Percentiles rank a stretch among this genome's conserved stretches.
Conservation (phyloP, 1,140 invertebrate species). For the Oryctes rhinoceros region DNA sequence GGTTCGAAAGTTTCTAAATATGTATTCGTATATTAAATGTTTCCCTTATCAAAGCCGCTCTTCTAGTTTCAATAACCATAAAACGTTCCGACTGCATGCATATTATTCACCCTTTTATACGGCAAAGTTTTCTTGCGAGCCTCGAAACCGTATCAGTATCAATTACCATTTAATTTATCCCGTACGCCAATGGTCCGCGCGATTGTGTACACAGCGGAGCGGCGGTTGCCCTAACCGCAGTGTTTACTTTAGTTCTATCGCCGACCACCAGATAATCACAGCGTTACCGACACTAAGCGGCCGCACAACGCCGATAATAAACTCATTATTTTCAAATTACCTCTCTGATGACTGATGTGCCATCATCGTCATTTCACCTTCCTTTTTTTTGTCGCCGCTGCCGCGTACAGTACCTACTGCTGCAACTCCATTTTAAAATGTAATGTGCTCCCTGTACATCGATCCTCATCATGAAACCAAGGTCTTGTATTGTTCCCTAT, state of each 20-base stretch:
- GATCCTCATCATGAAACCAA: background rate
- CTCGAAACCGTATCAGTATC: conserved; percentile 30
- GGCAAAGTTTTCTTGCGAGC: conserved; percentile 6
- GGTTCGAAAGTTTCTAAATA: too few species aligned
- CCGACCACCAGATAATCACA: conserved; percentile 50
- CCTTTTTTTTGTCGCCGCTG: background rate
- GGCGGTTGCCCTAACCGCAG: conserved; percentile 36
- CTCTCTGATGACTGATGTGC: conserved; percentile 40
- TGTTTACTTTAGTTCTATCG: conserved; percentile 51
- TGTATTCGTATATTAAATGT: too few species aligned
- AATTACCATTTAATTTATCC: conserved; percentile 42
- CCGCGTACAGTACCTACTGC: background rate
- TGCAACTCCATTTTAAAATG: background rate
- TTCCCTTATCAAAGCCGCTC: too few species aligned
- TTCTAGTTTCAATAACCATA: too few species aligned
- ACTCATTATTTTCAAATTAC: conserved; percentile 54
- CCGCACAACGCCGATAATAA: conserved; percentile 51
- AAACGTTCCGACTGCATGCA: background rate
- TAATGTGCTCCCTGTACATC: background rate
- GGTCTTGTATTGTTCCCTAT: background rate
- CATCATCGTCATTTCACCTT: background rate
- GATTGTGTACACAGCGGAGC: conserved; percentile 33
- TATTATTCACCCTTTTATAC: conserved; percentile 7
- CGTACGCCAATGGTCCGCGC: conserved; percentile 31
- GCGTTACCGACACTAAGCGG: conserved; percentile 48